Conservation (phyloP, 2,888 invertebrate species). For the Himalopsyche kuldschensis region DNA sequence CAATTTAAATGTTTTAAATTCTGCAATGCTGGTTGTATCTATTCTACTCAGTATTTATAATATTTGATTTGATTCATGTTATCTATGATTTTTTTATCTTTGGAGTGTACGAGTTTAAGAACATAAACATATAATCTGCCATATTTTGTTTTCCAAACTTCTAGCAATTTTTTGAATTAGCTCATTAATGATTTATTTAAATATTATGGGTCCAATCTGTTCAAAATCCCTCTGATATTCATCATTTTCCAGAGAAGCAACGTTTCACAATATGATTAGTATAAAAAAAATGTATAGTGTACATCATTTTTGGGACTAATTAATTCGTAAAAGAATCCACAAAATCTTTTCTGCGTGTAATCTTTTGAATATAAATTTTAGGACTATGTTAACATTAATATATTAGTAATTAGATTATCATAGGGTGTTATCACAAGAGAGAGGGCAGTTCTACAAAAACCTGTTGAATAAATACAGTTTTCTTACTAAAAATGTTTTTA, state of each 20-base stretch:
- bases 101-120: not conserved
- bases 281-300: too few relatives aligned
- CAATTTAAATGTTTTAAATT: not conserved
- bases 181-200: not conserved
- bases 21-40: not conserved
- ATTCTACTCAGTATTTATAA: not conserved
- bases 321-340: not conserved
- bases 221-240: not conserved
- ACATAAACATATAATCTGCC: not conserved
- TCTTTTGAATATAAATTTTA: not conserved
- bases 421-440: not conserved
- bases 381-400: not conserved
- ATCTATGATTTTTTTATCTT: not conserved
- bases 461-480: slow-evolving; percentile 9
- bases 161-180: not conserved
- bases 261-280: too few relatives aligned
- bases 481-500: not conserved
- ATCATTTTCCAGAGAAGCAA: too few relatives aligned
- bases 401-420: not conserved
- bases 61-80: not conserved
- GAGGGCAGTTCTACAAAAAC: not conserved
- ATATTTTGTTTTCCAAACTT: not conserved
- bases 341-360: not conserved
- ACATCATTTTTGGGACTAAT: not conserved
- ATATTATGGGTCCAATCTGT: not conserved